Percentiles rank a stretch among this genome's conserved stretches.
Conservation (phyloP, 2,113 vertebrate species). For the Sitta europaea region DNA sequence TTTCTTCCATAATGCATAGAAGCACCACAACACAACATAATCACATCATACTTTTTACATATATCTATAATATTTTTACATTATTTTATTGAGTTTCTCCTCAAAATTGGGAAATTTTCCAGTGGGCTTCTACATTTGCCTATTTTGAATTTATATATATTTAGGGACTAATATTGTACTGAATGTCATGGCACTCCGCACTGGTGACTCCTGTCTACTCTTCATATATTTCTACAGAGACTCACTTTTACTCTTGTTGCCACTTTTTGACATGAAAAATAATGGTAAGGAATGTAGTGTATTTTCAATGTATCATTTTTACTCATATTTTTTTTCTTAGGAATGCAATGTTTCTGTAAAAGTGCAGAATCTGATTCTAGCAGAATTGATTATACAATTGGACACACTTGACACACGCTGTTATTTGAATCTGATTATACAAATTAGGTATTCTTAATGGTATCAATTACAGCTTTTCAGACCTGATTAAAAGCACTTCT, state of each 20-base stretch:
- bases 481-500: neutral
- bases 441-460: neutral
- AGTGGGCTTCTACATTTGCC: neutral
- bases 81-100: neutral
- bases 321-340: neutral
- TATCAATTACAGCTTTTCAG: neutral
- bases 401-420: neutral
- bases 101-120: neutral
- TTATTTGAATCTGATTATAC: neutral
- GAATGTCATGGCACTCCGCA: neutral
- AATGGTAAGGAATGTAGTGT: neutral
- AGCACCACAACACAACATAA: neutral
- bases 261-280: neutral
- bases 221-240: neutral
- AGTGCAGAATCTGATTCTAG: neutral
- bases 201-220: neutral
- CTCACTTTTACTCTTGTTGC: neutral
- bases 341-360: neutral
- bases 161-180: constrained; percentile 22
- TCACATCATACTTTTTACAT: neutral
- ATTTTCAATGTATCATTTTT: neutral
- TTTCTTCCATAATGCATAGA: neutral
- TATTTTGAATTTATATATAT: constrained; percentile 1
- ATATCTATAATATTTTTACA: neutral
- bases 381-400: neutral